Conservation (phyloP, 2,888 invertebrate genomes). For the Drosophila suboccidentalis region DNA sequence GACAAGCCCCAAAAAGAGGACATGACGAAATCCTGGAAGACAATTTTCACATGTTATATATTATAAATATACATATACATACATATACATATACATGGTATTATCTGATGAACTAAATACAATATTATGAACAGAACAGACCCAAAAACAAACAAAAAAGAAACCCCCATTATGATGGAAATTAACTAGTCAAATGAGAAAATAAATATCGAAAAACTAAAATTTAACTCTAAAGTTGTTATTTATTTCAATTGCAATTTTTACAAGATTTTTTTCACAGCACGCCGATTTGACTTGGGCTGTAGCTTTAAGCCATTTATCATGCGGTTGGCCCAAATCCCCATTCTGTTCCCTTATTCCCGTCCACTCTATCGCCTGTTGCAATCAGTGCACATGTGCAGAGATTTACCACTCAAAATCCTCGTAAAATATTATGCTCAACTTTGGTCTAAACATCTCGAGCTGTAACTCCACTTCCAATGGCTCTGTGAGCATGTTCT, state of each 20-base stretch:
- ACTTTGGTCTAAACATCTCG: conserved; percentile 35
- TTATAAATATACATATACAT: conserved; percentile 52
- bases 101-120: conserved; percentile 70
- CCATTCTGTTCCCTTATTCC: neutral
- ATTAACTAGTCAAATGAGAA: conserved; percentile 83
- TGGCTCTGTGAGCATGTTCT: conserved; percentile 13
- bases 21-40: conserved; percentile 24
- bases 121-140: conserved; percentile 64
- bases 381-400: conserved; percentile 75
- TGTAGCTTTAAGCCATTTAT: conserved; percentile 59
- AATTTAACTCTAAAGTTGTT: conserved; percentile 21
- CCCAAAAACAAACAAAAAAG: conserved; percentile 42
- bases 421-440: conserved; percentile 74
- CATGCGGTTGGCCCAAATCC: conserved; percentile 42
- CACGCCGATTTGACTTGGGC: conserved; percentile 1
- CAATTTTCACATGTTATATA: conserved; percentile 72
- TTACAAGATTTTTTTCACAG: neutral
- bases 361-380: neutral
- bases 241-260: conserved; percentile 2
- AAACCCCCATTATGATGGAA: conserved; percentile 53
- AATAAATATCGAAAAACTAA: conserved; percentile 79
- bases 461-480: conserved; percentile 33
- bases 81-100: conserved; percentile 66
- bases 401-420: conserved; percentile 69
- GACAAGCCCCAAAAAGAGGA: conserved; percentile 5